Conservation (phyloP, 2,113 vertebrate genomes). For the Bufo gargarizans region DNA sequence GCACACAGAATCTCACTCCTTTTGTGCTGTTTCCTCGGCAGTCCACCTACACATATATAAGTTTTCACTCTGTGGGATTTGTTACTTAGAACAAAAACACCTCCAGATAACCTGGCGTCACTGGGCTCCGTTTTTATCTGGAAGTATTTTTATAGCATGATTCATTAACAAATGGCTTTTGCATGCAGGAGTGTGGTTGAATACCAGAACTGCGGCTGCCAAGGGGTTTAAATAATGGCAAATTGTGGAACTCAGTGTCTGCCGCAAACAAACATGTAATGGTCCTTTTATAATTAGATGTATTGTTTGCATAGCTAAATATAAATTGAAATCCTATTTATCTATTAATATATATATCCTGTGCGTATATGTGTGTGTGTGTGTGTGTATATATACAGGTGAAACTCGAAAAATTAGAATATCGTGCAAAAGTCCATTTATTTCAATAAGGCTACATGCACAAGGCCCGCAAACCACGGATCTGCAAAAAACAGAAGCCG, state of each 20-base stretch:
- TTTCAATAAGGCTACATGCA: no score
- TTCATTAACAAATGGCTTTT: slow-evolving; percentile 71
- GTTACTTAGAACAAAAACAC: slow-evolving; percentile 63
- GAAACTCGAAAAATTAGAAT: no score
- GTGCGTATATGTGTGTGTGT: neutral
- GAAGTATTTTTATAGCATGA: slow-evolving; percentile 75
- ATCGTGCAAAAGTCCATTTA: no score
- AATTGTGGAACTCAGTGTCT: neutral
- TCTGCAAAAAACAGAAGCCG: no score
- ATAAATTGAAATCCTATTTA: neutral
- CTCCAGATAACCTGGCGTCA: slow-evolving; percentile 70
- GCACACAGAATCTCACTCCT: neutral
- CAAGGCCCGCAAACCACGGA: no score
- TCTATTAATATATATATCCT: neutral
- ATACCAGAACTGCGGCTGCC: slow-evolving; percentile 53
- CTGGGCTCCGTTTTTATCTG: slow-evolving; percentile 69
- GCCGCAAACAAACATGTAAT: neutral
- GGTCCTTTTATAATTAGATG: neutral
- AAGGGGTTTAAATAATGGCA: neutral
- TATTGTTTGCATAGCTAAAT: neutral
- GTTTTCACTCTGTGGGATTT: slow-evolving; percentile 63
- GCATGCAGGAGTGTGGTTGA: slow-evolving; percentile 64
- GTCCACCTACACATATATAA: slow-evolving; percentile 32
- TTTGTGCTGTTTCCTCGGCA: slow-evolving; percentile 4
- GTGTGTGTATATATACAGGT: no score